These are phyloP conservation scores for Drosophila pseudotakahashii DNA, from an alignment of 2,888 invertebrate genomes.

Conservation along the genomic window DNA sequence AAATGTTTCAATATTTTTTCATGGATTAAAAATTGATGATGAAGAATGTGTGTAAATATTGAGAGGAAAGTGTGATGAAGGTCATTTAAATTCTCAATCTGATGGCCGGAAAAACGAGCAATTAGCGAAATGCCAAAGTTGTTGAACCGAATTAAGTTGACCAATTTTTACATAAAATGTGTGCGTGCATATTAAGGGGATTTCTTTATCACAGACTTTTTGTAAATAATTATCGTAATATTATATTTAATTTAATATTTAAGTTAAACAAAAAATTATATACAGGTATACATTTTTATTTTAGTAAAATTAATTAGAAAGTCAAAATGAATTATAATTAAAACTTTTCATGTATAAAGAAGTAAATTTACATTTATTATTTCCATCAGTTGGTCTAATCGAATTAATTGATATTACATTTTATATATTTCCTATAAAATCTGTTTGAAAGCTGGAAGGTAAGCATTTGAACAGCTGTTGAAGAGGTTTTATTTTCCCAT, in stretches of 20 bases:
- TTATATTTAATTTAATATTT: too few species aligned
- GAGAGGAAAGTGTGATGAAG: neutral
- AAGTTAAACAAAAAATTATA: too few species aligned
- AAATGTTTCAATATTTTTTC: neutral
- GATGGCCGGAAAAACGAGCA: neutral
- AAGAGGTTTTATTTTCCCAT: neutral
- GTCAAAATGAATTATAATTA: too few species aligned
- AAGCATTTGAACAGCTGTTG: slow-evolving; percentile 11
- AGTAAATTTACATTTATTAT: too few species aligned
- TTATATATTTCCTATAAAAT: neutral
- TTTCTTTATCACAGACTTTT: neutral
- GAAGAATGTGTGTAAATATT: neutral
- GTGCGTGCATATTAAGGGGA: neutral
- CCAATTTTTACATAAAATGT: slow-evolving; percentile 1
- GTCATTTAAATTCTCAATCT: neutral
- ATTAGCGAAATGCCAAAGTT: slow-evolving; percentile 6
- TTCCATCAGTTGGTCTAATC: neutral
- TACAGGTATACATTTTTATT: too few species aligned
- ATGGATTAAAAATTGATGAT: slow-evolving; percentile 1
- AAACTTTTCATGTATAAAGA: too few species aligned
- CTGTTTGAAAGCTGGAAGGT: neutral
- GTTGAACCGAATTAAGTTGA: slow-evolving; percentile 4
- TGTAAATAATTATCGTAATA: neutral
- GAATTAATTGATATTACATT: too few species aligned
- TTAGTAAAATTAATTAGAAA: too few species aligned